Evolutionary conservation across 2,888 invertebrate genomes (phyloP).

Genomic region (Heterodera filipjevi): DNA sequence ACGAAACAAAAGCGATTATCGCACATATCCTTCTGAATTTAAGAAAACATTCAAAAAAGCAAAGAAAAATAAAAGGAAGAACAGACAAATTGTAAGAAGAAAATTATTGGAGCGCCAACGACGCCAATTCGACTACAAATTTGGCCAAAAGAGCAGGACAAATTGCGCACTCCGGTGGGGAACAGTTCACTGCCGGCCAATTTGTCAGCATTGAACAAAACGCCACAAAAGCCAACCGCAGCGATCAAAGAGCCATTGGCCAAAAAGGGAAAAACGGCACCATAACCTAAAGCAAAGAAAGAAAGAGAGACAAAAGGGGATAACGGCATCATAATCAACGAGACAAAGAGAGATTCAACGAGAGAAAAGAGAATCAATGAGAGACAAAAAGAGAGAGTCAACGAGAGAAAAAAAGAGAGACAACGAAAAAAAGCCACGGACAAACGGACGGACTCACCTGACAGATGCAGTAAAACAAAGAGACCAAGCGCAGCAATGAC

Average conservation of each 20-base stretch:
- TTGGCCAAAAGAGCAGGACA: conserved; percentile 53
- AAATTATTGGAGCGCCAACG: conserved; percentile 52
- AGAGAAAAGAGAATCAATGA: too few species aligned
- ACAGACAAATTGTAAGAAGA: conserved; percentile 47
- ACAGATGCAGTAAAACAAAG: conserved; percentile 29
- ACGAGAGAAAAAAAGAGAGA: too few species aligned
- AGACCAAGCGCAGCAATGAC: conserved; percentile 44
- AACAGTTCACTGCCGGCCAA: conserved; percentile 55
- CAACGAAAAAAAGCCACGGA: conserved; percentile 44
- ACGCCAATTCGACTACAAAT: conserved; percentile 54
- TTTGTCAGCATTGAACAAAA: conserved; percentile 47
- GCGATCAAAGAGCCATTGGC: conserved; percentile 31
- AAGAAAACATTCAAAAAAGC: too few species aligned
- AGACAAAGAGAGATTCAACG: too few species aligned
- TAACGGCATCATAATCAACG: too few species aligned
- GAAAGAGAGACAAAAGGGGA: too few species aligned
- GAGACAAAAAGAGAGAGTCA: too few species aligned
- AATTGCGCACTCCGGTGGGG: conserved; percentile 56
- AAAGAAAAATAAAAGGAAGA: background rate
- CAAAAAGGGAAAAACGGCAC: conserved; percentile 39
- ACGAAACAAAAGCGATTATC: conserved; percentile 32
- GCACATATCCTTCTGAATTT: background rate
- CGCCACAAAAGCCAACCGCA: conserved; percentile 46
- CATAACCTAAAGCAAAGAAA: conserved; percentile 41
- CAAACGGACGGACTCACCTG: conserved; percentile 41